Evolutionary conservation across 2,888 invertebrate species (phyloP).

Genomic region (Heliconius cydno): DNA sequence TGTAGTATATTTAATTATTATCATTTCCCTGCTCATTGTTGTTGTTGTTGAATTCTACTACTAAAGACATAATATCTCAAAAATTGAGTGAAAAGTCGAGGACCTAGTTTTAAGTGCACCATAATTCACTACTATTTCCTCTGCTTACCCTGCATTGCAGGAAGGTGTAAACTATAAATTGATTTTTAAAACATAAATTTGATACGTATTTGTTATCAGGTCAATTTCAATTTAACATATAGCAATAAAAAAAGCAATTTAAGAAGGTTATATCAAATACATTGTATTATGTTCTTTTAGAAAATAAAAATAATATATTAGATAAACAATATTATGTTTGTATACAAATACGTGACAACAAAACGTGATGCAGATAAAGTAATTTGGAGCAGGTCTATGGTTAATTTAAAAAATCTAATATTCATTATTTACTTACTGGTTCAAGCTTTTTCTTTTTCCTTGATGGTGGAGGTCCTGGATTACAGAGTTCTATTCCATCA

Average conservation of each 20-base stretch:
- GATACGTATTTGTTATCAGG: too few species aligned
- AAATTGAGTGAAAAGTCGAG: too few species aligned
- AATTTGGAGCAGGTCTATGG: neutral
- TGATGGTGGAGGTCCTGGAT: slow-evolving; percentile 76
- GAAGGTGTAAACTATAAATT: too few species aligned
- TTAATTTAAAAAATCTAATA: neutral
- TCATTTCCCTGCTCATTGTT: neutral
- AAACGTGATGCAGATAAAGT: neutral
- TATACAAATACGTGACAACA: neutral
- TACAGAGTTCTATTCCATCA: slow-evolving; percentile 80
- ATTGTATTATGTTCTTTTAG: neutral
- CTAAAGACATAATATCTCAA: neutral
- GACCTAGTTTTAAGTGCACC: too few species aligned
- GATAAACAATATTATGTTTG: neutral
- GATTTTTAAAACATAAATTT: too few species aligned
- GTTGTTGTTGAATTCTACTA: neutral
- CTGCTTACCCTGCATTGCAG: too few species aligned
- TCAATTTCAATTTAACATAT: too few species aligned
- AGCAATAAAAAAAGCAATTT: too few species aligned
- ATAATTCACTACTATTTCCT: too few species aligned
- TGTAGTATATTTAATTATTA: neutral
- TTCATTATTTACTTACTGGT: slow-evolving; percentile 80
- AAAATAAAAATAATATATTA: neutral
- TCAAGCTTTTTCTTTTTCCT: slow-evolving; percentile 87
- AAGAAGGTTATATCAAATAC: neutral